Evolutionary conservation across 2,797 vertebrate species (phyloP), one percentile per base, ranked within the genome.

Genomic region (Gephyroberyx darwinii): DNA sequence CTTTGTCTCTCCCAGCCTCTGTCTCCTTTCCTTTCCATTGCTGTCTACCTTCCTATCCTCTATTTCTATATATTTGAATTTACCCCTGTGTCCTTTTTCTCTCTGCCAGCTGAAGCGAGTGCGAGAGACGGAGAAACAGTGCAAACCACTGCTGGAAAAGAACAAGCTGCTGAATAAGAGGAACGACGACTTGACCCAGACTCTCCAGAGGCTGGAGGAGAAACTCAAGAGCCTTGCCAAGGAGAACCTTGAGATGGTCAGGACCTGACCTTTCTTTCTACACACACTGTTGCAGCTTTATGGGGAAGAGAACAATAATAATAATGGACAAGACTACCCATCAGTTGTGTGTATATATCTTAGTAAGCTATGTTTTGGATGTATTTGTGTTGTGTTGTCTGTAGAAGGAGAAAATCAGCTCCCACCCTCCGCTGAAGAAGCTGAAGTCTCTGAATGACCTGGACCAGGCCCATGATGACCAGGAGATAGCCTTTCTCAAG

Each of bases 401-500:
- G 50, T 84, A 99, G 98, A 97, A 95, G 93, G 98, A 99, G 83
- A 96, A 97, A 91, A 97, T 98, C 56, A 95, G 95, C 80, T 95
- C 95, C 17, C 96, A 99, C 73, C 95, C 96, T 68, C 96, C 97
- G 5, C 76, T 99, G 82, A 99, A 99, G 90, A 99, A 99, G 78
- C 93, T 96, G 70, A 97, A 96, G 91, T 99, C 98, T 82, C 92
- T 99, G 69, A 99, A 99, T 85, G 97, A 99, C 82, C 91, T 99
- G 77, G 97, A 99, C 88, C 97, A 98, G 91, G 97, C 96, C 45
- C 96, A 96, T 0, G 97, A 98, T 83, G 97, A 99, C 67, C 97
- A 99, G 91, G 98, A 99, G 92, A 95, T 96, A 5, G 97, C 98
- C 67, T 99, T 99, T 87, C 93, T 99, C 74, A 99, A 98, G 84